A percentile compares a stretch with the other conserved stretches of the same genome.
These are phyloP conservation scores for Thamnophis sirtalis DNA, from an alignment of 2,113 vertebrate genomes.

Conservation along the genomic window DNA sequence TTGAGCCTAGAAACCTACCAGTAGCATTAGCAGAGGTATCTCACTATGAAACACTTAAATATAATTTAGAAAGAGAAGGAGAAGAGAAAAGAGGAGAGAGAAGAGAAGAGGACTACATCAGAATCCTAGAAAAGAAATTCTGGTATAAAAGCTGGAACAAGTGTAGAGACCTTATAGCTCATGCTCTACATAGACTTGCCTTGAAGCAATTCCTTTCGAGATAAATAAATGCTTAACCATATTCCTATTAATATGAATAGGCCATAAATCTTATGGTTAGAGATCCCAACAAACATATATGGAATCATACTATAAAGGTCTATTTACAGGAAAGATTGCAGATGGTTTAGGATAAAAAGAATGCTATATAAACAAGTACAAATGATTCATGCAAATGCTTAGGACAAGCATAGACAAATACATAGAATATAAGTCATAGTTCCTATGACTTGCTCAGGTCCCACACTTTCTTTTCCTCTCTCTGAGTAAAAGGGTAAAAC, in stretches of 20 bases:
- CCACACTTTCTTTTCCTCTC: background rate
- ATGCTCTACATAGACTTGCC: background rate
- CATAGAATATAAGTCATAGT: background rate
- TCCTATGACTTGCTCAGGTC: background rate
- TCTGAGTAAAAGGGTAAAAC: background rate
- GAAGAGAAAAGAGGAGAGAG: background rate
- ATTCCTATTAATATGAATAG: background rate
- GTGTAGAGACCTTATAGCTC: background rate
- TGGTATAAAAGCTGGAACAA: background rate
- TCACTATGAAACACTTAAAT: background rate
- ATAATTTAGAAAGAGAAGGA: background rate
- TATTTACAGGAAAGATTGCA: background rate
- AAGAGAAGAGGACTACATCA: background rate
- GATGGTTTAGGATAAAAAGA: background rate
- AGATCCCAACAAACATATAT: background rate
- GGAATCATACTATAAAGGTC: background rate
- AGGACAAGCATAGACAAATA: background rate
- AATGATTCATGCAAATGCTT: slow-evolving; percentile 3
- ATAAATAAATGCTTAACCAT: background rate
- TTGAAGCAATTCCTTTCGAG: background rate
- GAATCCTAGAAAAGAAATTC: background rate
- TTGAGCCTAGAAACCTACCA: too few relatives aligned
- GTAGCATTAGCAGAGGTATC: background rate
- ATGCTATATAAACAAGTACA: background rate
- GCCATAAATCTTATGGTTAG: background rate